phyloP scores from a whole-genome alignment of 2,113 vertebrate genomes.

The Campylomormyrus tamandua region DNA sequence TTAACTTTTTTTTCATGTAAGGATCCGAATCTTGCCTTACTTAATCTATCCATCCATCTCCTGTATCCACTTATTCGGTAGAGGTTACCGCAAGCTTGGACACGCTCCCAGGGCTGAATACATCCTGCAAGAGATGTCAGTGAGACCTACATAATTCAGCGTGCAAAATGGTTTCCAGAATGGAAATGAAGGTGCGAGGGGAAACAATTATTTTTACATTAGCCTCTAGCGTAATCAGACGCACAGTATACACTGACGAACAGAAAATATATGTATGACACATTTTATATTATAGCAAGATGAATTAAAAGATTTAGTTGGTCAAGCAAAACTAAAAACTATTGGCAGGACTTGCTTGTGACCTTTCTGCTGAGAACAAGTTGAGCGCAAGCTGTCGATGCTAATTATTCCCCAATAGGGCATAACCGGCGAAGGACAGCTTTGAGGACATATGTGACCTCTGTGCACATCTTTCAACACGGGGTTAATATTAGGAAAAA shows the following conservation, averaged over 20 bases:
- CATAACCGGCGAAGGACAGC: neutral
- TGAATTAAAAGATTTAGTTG: neutral
- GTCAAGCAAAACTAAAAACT: neutral
- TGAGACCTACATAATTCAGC: neutral
- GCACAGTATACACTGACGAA: neutral
- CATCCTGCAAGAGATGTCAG: neutral
- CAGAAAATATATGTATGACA: neutral
- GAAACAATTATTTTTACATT: neutral
- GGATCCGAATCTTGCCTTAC: neutral
- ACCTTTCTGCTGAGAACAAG: neutral
- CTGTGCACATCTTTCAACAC: neutral
- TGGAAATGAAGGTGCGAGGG: neutral
- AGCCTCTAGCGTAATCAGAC: neutral
- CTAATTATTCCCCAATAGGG: neutral
- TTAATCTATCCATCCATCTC: constrained; percentile 4
- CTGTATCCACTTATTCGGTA: neutral
- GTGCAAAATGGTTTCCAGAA: neutral
- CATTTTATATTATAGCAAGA: neutral
- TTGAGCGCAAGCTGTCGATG: neutral
- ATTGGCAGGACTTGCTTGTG: neutral
- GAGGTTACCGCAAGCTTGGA: neutral
- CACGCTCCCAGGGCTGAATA: neutral
- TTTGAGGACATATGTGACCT: neutral
- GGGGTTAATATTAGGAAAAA: neutral
- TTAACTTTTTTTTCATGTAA: neutral